These are phyloP conservation scores for Diplodus sargus DNA, from an alignment of 2,797 vertebrate species.

Conservation along the genomic window DNA sequence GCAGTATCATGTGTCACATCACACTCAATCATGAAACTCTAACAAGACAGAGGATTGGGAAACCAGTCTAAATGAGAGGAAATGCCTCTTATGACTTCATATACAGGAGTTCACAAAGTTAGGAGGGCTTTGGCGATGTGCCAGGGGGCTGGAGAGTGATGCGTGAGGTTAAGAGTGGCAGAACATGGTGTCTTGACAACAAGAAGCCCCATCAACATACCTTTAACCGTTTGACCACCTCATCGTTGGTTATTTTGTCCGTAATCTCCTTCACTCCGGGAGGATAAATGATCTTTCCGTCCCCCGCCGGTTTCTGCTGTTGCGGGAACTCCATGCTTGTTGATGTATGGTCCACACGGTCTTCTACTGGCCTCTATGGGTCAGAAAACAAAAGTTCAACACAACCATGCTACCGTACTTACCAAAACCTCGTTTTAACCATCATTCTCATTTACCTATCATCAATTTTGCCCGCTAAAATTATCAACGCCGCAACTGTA, in stretches of 20 bases:
- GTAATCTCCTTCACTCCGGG: constrained; percentile 99
- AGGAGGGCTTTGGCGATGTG: constrained; percentile 13
- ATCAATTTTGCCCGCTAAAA: background rate
- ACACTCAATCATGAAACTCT: background rate
- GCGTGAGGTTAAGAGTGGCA: background rate
- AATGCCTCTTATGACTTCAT: background rate
- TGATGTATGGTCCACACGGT: constrained; percentile 89
- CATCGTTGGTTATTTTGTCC: constrained; percentile 98
- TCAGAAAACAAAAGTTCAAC: constrained; percentile 99
- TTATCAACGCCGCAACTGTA: background rate
- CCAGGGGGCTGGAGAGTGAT: constrained; percentile 26
- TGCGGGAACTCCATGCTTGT: constrained; percentile 97
- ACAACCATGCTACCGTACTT: constrained; percentile 83
- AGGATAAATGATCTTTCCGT: constrained; percentile 95
- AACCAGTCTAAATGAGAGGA: background rate
- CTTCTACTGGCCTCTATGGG: constrained; percentile 99
- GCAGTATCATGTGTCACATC: background rate
- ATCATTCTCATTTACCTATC: constrained; percentile 53
- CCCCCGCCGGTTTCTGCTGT: constrained; percentile 89
- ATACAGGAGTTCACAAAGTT: constrained; percentile 50
- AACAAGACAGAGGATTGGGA: background rate
- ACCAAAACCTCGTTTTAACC: constrained; percentile 83
- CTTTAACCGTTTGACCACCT: constrained; percentile 98
- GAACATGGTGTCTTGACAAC: background rate
- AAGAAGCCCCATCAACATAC: constrained; percentile 75